These are phyloP conservation scores for Apogon hyalosoma DNA, from an alignment of 2,797 vertebrate species.

Conservation along the genomic window DNA sequence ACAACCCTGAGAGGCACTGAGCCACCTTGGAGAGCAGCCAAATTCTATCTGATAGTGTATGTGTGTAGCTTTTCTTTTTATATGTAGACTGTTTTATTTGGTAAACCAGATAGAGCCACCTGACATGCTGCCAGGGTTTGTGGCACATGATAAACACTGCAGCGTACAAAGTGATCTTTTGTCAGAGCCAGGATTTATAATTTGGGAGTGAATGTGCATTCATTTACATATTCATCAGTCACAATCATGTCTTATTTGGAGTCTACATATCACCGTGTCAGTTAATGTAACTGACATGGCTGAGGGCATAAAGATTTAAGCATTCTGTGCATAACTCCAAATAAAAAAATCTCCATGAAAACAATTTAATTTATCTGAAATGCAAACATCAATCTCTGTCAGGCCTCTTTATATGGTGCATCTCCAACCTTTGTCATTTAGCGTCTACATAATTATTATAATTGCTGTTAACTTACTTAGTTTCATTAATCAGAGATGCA, in stretches of 20 bases:
- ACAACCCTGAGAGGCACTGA: constrained; percentile 3
- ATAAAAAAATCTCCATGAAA: constrained; percentile 9
- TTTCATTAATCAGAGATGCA: constrained; percentile 22
- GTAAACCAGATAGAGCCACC: constrained; percentile 7
- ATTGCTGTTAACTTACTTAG: constrained; percentile 2
- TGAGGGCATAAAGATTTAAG: constrained; percentile 1
- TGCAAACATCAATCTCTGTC: not conserved
- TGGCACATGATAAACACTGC: not conserved
- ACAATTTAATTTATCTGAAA: constrained; percentile 4
- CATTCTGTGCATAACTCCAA: constrained; percentile 3
- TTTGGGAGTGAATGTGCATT: constrained; percentile 1
- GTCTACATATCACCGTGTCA: not conserved
- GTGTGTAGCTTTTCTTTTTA: not conserved
- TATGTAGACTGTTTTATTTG: too few relatives aligned
- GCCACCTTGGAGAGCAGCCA: not conserved
- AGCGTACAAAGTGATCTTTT: not conserved
- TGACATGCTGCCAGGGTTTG: not conserved
- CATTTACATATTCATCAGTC: constrained; percentile 27
- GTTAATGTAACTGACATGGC: constrained; percentile 1
- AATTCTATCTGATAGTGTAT: constrained; percentile 14
- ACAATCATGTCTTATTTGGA: constrained; percentile 2
- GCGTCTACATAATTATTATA: not conserved
- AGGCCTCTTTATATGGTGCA: not conserved
- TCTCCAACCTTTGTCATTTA: constrained; percentile 2
- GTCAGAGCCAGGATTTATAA: constrained; percentile 8